Evolutionary conservation across 1,140 invertebrate genomes (phyloP).

Genomic region (Leptinotarsa defecta): DNA sequence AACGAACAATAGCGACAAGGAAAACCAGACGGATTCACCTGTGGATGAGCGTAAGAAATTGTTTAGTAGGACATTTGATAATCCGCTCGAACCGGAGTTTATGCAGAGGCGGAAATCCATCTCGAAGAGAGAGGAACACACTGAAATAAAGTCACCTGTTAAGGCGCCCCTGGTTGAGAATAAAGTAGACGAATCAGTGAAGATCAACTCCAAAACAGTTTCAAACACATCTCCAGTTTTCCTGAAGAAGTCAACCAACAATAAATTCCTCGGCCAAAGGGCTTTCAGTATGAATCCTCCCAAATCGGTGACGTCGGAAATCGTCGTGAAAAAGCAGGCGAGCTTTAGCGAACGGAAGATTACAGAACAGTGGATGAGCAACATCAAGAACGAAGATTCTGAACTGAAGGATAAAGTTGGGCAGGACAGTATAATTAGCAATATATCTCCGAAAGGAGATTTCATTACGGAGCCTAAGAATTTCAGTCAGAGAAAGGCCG

Average conservation of each 20-base stretch:
- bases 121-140: constrained; percentile 45
- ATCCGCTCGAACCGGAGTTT: constrained; percentile 7
- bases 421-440: constrained; percentile 44
- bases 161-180: constrained; percentile 43
- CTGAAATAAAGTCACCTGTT: constrained; percentile 27
- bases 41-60: constrained; percentile 54
- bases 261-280: constrained; percentile 46
- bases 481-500: constrained; percentile 73
- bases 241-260: constrained; percentile 31
- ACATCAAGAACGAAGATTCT: constrained; percentile 39
- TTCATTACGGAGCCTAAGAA: constrained; percentile 64
- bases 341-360: constrained; percentile 43
- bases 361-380: constrained; percentile 48
- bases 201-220: constrained; percentile 28
- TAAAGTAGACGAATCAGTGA: background rate
- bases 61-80: constrained; percentile 49
- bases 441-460: constrained; percentile 45
- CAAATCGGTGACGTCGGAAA: constrained; percentile 33
- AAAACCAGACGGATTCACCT: constrained; percentile 60
- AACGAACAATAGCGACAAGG: constrained; percentile 49
- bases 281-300: constrained; percentile 43
- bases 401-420: constrained; percentile 35
- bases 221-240: constrained; percentile 20
- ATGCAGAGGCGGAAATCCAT: constrained; percentile 9
- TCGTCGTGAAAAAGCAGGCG: constrained; percentile 45